These are phyloP conservation scores for Pardalotus punctatus DNA, from an alignment of 2,113 vertebrate species.

Conservation along the genomic window DNA sequence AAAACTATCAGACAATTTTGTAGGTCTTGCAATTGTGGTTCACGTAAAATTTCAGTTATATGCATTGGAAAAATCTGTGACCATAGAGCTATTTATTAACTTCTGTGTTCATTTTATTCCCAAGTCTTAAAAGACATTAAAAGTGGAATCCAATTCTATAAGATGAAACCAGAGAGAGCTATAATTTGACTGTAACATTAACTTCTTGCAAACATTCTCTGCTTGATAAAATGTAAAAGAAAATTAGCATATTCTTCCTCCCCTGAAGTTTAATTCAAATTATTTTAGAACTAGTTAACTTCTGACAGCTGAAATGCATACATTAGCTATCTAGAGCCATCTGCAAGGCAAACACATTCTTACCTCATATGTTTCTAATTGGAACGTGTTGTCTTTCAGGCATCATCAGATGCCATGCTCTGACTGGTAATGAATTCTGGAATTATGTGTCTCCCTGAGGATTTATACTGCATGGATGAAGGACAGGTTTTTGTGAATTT, in stretches of 20 bases:
- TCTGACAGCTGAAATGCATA: constrained; percentile 44
- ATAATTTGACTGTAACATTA: background rate
- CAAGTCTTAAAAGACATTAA: background rate
- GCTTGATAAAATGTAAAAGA: background rate
- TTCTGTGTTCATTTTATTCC: background rate
- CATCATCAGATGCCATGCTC: background rate
- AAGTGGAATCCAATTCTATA: background rate
- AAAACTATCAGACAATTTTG: background rate
- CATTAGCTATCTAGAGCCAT: constrained; percentile 24
- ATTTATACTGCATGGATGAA: background rate
- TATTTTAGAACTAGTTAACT: constrained; percentile 21
- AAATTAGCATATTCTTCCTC: background rate
- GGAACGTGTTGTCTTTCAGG: background rate
- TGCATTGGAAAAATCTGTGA: background rate
- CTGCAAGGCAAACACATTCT: constrained; percentile 34
- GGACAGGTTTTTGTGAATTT: background rate
- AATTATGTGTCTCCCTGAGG: background rate
- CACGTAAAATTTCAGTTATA: background rate
- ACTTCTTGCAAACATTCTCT: background rate
- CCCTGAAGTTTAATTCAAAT: background rate
- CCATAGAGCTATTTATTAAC: background rate
- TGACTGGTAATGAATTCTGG: background rate
- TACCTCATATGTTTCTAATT: background rate
- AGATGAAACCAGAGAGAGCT: background rate
- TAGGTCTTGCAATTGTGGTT: background rate